Evolutionary conservation across 2,888 invertebrate species (phyloP).

Genomic region (Drosophila greeni): DNA sequence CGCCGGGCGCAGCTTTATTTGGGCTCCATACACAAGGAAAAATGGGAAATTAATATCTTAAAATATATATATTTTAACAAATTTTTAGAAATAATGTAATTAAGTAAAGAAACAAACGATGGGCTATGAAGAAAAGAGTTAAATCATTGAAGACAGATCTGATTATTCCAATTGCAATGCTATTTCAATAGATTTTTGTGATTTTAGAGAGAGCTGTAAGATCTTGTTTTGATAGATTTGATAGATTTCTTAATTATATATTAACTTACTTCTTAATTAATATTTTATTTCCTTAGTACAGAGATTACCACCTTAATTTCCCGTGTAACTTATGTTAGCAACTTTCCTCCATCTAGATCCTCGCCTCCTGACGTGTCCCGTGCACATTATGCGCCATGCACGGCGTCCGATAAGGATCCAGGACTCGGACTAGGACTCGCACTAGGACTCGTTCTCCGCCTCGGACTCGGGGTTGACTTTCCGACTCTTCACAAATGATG

Average conservation of each 20-base stretch:
- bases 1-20: slow-evolving; percentile 19
- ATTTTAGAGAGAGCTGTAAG: too few relatives aligned
- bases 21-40: not conserved
- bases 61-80: too few relatives aligned
- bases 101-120: too few relatives aligned
- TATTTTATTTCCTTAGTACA: not conserved
- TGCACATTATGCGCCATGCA: slow-evolving; percentile 69
- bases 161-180: too few relatives aligned
- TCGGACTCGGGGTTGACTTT: slow-evolving; percentile 43
- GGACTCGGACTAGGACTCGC: not conserved
- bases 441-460: not conserved
- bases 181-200: too few relatives aligned
- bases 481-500: slow-evolving; percentile 33
- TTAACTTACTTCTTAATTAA: too few relatives aligned
- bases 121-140: too few relatives aligned
- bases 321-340: slow-evolving; percentile 3
- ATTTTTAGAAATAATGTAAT: too few relatives aligned
- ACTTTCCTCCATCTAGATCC: slow-evolving; percentile 16
- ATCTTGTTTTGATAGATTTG: too few relatives aligned
- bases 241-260: too few relatives aligned
- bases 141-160: too few relatives aligned
- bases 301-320: not conserved
- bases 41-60: too few relatives aligned
- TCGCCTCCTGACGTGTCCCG: slow-evolving; percentile 53
- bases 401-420: slow-evolving; percentile 59